Evolutionary conservation across 2,888 invertebrate species (phyloP).

Genomic region (Timema cristinae): DNA sequence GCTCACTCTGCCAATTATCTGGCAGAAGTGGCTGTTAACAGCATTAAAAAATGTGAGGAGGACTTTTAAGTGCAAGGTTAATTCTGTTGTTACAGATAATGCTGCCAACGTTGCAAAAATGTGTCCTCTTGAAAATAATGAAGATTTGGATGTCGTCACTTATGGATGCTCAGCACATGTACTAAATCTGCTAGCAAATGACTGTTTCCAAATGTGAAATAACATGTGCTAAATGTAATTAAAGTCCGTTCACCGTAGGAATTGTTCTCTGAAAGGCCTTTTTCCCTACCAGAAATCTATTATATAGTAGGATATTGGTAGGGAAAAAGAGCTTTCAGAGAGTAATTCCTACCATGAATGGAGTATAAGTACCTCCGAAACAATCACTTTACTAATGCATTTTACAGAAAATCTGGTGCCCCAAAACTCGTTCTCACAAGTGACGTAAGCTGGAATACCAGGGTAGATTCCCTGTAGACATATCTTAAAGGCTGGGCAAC

Average conservation of each 20-base stretch:
- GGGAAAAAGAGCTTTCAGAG: too few species aligned
- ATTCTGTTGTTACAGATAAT: not conserved
- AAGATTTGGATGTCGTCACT: not conserved
- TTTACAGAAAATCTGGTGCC: not conserved
- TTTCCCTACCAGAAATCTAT: too few species aligned
- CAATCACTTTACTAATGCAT: slow-evolving; percentile 8
- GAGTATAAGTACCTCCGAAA: slow-evolving; percentile 7
- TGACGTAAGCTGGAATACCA: not conserved
- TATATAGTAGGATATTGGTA: too few species aligned
- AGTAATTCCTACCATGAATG: too few species aligned
- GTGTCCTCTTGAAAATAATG: not conserved
- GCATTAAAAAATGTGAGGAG: not conserved
- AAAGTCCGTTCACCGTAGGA: too few species aligned
- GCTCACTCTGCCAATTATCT: slow-evolving; percentile 8
- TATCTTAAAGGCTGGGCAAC: not conserved
- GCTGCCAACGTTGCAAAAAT: slow-evolving; percentile 4
- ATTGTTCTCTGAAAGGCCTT: too few species aligned
- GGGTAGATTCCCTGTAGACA: not conserved
- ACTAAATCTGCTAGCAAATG: not conserved
- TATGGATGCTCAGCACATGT: not conserved
- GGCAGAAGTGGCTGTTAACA: not conserved
- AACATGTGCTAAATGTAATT: slow-evolving; percentile 1
- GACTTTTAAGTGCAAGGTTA: not conserved
- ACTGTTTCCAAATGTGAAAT: not conserved
- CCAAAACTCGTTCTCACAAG: too few species aligned